These are phyloP conservation scores for Pteruthius melanotis DNA, from an alignment of 2,113 vertebrate genomes.

Conservation along the genomic window DNA sequence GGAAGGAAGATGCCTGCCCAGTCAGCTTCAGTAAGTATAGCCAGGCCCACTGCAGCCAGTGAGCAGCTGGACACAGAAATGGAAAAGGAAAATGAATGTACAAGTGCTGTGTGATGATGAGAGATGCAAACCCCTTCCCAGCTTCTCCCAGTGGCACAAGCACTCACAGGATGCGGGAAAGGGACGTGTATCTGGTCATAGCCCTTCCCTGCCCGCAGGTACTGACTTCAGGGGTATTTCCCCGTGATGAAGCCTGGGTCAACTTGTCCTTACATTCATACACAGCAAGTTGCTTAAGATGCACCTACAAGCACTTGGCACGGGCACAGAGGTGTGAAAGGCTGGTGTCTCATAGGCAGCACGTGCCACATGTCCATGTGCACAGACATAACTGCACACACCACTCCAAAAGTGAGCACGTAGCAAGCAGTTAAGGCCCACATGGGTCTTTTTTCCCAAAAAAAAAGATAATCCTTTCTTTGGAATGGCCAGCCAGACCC, in stretches of 20 bases:
- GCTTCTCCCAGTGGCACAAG: neutral
- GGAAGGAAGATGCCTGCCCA: neutral
- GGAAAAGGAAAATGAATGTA: neutral
- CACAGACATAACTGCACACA: neutral
- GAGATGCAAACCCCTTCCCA: neutral
- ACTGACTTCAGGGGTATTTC: neutral
- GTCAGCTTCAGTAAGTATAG: neutral
- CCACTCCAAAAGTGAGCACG: neutral
- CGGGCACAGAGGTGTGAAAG: neutral
- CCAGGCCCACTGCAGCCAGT: neutral
- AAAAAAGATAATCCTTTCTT: neutral
- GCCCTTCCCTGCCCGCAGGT: neutral
- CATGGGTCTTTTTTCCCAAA: accelerated
- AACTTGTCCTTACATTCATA: neutral
- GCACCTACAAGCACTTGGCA: neutral
- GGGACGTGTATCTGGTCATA: neutral
- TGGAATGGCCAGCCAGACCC: neutral
- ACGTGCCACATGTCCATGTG: accelerated
- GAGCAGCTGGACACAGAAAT: neutral
- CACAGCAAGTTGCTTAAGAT: neutral
- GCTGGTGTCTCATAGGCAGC: neutral
- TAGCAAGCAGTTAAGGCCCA: neutral
- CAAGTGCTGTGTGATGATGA: accelerated
- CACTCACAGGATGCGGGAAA: neutral
- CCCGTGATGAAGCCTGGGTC: neutral